These are phyloP conservation scores for Leptinotarsa haldemani DNA, from an alignment of 2,888 invertebrate species.

Conservation along the genomic window DNA sequence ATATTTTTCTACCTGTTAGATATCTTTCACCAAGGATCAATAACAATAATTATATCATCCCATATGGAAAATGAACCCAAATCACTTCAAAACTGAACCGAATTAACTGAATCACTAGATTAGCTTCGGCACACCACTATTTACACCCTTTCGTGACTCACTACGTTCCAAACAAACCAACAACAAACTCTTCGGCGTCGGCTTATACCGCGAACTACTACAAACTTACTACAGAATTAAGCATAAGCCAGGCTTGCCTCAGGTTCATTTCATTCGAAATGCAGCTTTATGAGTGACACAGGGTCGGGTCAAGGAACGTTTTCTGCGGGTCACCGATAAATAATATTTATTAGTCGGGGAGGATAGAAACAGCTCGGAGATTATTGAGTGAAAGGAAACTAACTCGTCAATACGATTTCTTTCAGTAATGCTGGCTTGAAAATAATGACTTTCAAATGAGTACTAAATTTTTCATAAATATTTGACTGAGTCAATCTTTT, in stretches of 20 bases:
- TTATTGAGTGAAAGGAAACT: too few species aligned
- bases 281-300: constrained; percentile 40
- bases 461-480: too few species aligned
- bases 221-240: constrained; percentile 31
- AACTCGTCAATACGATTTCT: too few species aligned
- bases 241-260: constrained; percentile 29
- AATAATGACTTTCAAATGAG: too few species aligned
- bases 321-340: neutral
- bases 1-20: neutral
- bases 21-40: neutral
- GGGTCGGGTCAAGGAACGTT: constrained; percentile 30
- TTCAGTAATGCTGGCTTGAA: too few species aligned
- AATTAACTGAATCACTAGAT: neutral
- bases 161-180: constrained; percentile 4
- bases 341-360: neutral
- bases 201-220: constrained; percentile 22
- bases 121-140: neutral
- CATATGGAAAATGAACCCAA: neutral
- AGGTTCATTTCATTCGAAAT: constrained; percentile 49
- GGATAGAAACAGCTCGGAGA: too few species aligned
- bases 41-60: too few species aligned
- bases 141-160: constrained; percentile 12
- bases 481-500: too few species aligned
- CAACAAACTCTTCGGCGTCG: constrained; percentile 14
- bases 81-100: neutral